Percentiles rank a stretch among this genome's conserved stretches.
These are phyloP conservation scores for Thera britannica DNA, from an alignment of 2,888 invertebrate genomes.

Conservation along the genomic window DNA sequence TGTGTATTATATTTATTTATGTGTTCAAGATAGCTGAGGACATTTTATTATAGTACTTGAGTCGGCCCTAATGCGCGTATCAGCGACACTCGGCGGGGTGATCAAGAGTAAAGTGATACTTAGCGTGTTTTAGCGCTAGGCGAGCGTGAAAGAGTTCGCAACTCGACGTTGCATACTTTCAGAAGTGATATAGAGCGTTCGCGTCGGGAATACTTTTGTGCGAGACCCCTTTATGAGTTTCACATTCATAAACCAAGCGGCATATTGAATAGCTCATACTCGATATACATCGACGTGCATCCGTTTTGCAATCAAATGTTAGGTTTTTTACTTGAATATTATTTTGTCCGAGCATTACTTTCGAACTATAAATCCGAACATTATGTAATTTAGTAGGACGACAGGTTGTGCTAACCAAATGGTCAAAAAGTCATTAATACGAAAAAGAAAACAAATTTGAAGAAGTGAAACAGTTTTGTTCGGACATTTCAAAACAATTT, in stretches of 20 bases:
- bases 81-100: constrained; percentile 29
- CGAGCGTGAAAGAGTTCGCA: constrained; percentile 18
- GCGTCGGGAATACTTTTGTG: constrained; percentile 18
- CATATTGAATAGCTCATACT: constrained; percentile 6
- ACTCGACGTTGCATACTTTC: constrained; percentile 27
- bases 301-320: constrained; percentile 5
- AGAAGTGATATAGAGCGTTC: constrained; percentile 18
- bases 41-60: constrained; percentile 32
- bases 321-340: background rate
- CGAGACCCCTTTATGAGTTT: constrained; percentile 8
- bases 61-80: constrained; percentile 26
- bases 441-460: too few relatives aligned
- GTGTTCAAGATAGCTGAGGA: constrained; percentile 34
- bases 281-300: constrained; percentile 8
- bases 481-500: too few relatives aligned
- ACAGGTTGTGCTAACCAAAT: too few relatives aligned
- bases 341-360: background rate
- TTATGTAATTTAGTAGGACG: too few relatives aligned
- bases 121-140: constrained; percentile 6
- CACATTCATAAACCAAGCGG: constrained; percentile 14
- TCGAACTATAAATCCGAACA: too few relatives aligned
- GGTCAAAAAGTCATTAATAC: too few relatives aligned
- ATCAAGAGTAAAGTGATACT: constrained; percentile 33
- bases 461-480: too few relatives aligned
- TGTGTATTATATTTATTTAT: constrained; percentile 22